Conservation (phyloP, 1,140 invertebrate genomes). For the Drosophila tani region DNA sequence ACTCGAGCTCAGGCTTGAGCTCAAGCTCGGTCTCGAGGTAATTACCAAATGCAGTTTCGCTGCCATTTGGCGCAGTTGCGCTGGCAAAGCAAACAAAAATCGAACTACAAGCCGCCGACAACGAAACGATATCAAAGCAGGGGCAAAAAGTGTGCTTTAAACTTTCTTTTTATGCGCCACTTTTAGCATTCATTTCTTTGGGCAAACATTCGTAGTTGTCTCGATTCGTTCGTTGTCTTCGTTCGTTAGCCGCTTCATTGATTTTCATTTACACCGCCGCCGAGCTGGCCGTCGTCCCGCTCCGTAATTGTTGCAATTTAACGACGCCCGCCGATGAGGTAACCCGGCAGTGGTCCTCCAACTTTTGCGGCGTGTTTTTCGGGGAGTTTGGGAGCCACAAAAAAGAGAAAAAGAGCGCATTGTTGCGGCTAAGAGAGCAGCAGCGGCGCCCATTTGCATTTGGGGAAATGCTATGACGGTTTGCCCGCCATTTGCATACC, state of each 20-base stretch:
- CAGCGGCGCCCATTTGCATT: constrained; percentile 20
- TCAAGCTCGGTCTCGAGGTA: constrained; percentile 7
- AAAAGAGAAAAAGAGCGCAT: constrained; percentile 19
- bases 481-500: constrained; percentile 68
- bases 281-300: neutral
- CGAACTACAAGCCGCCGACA: constrained; percentile 37
- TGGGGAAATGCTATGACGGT: constrained; percentile 36
- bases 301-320: constrained; percentile 75
- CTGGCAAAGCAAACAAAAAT: constrained; percentile 20
- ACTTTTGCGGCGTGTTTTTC: constrained; percentile 11
- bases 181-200: constrained; percentile 72
- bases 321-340: constrained; percentile 66
- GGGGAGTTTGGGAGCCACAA: constrained; percentile 6
- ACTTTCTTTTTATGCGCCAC: constrained; percentile 80
- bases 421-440: constrained; percentile 20
- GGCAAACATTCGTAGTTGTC: constrained; percentile 62
- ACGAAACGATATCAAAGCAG: constrained; percentile 45
- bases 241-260: constrained; percentile 72
- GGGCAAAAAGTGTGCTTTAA: constrained; percentile 51
- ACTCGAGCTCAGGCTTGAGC: constrained; percentile 1
- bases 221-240: constrained; percentile 32
- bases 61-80: neutral
- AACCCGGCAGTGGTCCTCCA: constrained; percentile 51
- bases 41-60: constrained; percentile 43
- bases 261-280: constrained; percentile 66